phyloP scores from a whole-genome alignment of 2,888 invertebrate species.

The Diaperis boleti region DNA sequence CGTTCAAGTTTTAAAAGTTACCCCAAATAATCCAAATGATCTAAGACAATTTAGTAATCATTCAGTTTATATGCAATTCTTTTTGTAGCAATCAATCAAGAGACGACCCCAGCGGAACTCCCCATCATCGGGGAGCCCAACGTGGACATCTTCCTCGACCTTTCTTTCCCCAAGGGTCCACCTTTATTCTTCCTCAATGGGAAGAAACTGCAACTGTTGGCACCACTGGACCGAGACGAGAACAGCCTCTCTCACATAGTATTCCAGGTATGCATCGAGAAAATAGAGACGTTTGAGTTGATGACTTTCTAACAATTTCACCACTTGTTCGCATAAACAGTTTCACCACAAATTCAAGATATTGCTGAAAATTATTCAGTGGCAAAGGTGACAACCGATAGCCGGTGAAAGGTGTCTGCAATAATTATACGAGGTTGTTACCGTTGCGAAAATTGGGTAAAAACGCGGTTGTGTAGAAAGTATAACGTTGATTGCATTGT shows the following conservation, averaged over 20 bases:
- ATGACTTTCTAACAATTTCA: slow-evolving; percentile 15
- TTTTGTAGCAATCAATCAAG: slow-evolving; percentile 77
- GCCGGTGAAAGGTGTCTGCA: too few species aligned
- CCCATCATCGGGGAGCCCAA: slow-evolving; percentile 88
- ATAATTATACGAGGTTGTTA: too few species aligned
- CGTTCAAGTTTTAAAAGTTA: too few species aligned
- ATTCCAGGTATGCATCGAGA: slow-evolving; percentile 83
- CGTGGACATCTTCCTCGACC: slow-evolving; percentile 81
- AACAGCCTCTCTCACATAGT: slow-evolving; percentile 89
- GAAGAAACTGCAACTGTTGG: slow-evolving; percentile 81
- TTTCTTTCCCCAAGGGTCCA: slow-evolving; percentile 84
- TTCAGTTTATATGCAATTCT: slow-evolving; percentile 39
- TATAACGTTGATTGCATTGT: too few species aligned
- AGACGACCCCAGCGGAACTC: slow-evolving; percentile 82
- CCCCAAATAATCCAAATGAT: too few species aligned
- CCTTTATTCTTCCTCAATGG: slow-evolving; percentile 85
- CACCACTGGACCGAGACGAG: slow-evolving; percentile 87
- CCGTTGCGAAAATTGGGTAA: too few species aligned
- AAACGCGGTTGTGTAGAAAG: too few species aligned
- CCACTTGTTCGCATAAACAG: background rate
- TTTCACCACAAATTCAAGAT: too few species aligned
- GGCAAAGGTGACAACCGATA: too few species aligned
- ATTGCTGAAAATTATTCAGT: too few species aligned
- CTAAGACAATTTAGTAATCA: too few species aligned
- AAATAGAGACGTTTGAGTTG: too few species aligned